Base-by-base conservation (phyloP, 2,113 vertebrate genomes). In the Cololabis saira region DNA sequence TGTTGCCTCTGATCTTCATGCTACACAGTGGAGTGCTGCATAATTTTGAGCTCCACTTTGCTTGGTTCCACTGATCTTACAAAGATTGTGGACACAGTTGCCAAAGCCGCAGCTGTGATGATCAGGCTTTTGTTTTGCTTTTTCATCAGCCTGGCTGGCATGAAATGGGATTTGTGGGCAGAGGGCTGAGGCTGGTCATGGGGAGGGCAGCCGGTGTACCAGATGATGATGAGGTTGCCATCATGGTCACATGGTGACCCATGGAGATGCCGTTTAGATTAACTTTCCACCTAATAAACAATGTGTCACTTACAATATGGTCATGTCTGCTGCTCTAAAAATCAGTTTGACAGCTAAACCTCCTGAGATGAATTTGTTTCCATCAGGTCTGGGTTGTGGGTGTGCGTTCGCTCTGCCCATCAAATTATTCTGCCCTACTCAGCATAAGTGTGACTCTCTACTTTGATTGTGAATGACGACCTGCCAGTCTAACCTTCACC, bases 91-190 rank as follows among this genome's bases (percentile, higher is more conserved):
- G 37, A 51, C 61, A 84, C 82, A 85, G 67, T 78, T 54, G 66
- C 78, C 56, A 57, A 73, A 82, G 79, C 82, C 21, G 24, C 75
- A 67, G 87, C 85, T 73, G 68, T 71, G 83, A 76, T 71, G 76
- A 81, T 80, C 55, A 9, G 77, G 78, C 74, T 85, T 90, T 88
- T 86, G 86, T 89, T 84, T 87, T 66, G 53, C 67, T 63, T 68
- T 77, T 78, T 79, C 53, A 58, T 65, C 67, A 78, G 71, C 17
- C 5, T 51, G 55, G 68, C 77, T 75, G 78, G 72, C 73, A 80
- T 88, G 80, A 89, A 89, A 88, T 84, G 57, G 76, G 86, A 91
- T 90, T 90, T 90, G 71, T 65, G 78, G 67, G 71, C 69, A 64
- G 76, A 64, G 82, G 76, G 64, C 14, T 12, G 69, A 67, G 64